Percentiles rank a stretch among this genome's conserved stretches.
Conservation (phyloP, 2,888 invertebrate species). For the Caenorhabditis panamensis region DNA sequence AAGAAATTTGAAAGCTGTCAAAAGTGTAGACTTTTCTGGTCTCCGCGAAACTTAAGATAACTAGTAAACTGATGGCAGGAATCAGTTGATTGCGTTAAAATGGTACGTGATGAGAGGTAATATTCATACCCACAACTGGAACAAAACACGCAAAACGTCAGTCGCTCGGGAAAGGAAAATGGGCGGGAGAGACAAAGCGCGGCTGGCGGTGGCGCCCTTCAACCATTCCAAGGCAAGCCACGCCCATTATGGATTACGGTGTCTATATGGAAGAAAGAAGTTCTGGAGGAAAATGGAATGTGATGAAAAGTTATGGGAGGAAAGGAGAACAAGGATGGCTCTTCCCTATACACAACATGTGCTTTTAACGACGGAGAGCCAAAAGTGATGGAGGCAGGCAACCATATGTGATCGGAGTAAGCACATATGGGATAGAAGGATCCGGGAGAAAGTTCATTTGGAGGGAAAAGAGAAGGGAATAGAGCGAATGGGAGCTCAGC, state of each 20-base stretch:
- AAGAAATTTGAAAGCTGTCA: too few relatives aligned
- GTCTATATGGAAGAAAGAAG: conserved; percentile 29
- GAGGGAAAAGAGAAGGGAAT: background rate
- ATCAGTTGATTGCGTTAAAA: too few relatives aligned
- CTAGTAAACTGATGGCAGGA: too few relatives aligned
- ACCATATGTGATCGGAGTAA: conserved; percentile 51
- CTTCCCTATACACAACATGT: conserved; percentile 36
- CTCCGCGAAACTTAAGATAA: too few relatives aligned
- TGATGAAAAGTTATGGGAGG: conserved; percentile 32
- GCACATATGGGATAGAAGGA: conserved; percentile 5
- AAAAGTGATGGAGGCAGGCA: conserved; percentile 47
- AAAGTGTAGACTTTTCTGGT: too few relatives aligned
- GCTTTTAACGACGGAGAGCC: conserved; percentile 46
- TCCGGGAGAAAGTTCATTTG: background rate
- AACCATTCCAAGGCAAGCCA: conserved; percentile 44
- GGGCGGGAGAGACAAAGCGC: conserved; percentile 36
- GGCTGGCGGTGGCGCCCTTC: conserved; percentile 22
- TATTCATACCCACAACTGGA: background rate
- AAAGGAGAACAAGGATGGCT: background rate
- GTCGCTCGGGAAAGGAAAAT: background rate
- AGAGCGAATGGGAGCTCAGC: too few relatives aligned
- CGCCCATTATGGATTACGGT: conserved; percentile 42
- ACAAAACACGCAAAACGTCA: conserved; percentile 17
- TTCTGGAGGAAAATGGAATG: conserved; percentile 4
- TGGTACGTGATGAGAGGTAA: too few relatives aligned